Evolutionary conservation across 2,888 invertebrate genomes (phyloP).

Genomic region (Ophioninae sp.): DNA sequence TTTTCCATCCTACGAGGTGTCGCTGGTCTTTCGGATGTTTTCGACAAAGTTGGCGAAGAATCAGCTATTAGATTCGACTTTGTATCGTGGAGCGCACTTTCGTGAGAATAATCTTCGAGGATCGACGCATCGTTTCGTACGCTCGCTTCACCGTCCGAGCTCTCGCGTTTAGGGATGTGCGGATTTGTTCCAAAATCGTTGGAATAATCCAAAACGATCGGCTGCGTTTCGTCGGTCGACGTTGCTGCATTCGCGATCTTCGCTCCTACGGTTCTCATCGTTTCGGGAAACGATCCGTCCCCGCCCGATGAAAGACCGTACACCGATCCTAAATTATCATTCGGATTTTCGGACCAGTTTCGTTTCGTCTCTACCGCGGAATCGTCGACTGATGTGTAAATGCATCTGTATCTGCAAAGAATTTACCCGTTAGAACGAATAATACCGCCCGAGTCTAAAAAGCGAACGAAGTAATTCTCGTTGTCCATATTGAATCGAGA

Average conservation of each 20-base stretch:
- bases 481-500: no score
- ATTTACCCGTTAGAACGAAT: no score
- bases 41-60: neutral
- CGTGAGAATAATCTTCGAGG: conserved; percentile 22
- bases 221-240: conserved; percentile 1
- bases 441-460: no score
- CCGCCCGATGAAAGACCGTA: conserved; percentile 53
- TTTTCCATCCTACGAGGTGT: neutral
- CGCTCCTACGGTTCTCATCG: conserved; percentile 15
- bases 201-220: conserved; percentile 12
- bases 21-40: neutral
- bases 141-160: neutral
- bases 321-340: conserved; percentile 34
- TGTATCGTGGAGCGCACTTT: conserved; percentile 1
- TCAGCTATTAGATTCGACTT: neutral
- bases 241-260: neutral
- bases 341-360: conserved; percentile 14
- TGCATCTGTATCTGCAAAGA: conserved; percentile 52
- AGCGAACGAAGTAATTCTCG: no score
- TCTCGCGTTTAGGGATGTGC: conserved; percentile 10
- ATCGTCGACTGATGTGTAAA: conserved; percentile 53
- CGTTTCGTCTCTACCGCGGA: conserved; percentile 12
- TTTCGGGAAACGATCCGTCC: conserved; percentile 41
- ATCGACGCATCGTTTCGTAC: neutral
- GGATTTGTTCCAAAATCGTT: conserved; percentile 16